These are phyloP conservation scores for Malurus cyaneus DNA, from an alignment of 2,113 vertebrate genomes.

Conservation along the genomic window DNA sequence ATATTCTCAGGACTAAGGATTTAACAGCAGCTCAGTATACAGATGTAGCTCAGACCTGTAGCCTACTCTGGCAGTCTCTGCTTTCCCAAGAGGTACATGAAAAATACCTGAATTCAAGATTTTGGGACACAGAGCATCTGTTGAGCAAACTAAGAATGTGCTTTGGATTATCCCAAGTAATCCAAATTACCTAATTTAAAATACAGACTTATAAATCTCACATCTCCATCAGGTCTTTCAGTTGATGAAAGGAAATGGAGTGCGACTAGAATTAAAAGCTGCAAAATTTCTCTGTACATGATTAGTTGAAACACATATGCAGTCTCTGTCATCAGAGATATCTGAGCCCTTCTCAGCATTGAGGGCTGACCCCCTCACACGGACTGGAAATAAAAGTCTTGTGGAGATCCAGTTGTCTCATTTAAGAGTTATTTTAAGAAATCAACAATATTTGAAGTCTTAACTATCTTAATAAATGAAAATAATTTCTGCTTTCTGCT, in stretches of 20 bases:
- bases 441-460: neutral
- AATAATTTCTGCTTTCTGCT: neutral
- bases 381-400: neutral
- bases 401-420: neutral
- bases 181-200: neutral
- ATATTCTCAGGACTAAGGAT: neutral
- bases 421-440: neutral
- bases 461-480: neutral
- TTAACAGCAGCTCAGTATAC: neutral
- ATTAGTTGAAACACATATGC: neutral
- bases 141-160: neutral
- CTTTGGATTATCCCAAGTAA: neutral
- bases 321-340: neutral
- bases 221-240: neutral
- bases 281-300: neutral
- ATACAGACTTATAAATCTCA: neutral
- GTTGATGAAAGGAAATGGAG: neutral
- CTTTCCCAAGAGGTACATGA: neutral
- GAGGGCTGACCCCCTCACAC: neutral
- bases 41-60: neutral
- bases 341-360: neutral
- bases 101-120: neutral
- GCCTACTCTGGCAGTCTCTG: neutral
- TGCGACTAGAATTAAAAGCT: neutral
- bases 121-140: neutral